Evolutionary conservation across 2,888 invertebrate genomes (phyloP).

Genomic region (Bhutanitis thaidina): DNA sequence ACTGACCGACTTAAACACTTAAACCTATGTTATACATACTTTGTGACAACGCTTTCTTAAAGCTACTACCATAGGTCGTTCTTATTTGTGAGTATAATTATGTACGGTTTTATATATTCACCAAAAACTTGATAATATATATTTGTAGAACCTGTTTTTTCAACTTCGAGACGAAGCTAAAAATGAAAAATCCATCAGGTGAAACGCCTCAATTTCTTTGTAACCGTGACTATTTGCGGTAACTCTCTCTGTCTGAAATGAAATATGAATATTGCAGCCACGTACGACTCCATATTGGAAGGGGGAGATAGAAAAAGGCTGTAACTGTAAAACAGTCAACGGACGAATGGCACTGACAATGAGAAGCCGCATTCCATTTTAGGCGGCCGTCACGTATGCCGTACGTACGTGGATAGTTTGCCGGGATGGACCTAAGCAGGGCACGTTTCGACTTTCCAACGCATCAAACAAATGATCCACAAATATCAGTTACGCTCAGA

Average conservation of each 20-base stretch:
- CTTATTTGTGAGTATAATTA: too few species aligned
- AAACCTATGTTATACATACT: constrained; percentile 36
- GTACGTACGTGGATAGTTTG: constrained; percentile 53
- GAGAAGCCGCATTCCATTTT: constrained; percentile 56
- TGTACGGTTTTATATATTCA: too few species aligned
- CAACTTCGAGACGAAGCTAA: too few species aligned
- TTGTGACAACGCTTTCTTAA: too few species aligned
- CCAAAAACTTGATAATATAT: too few species aligned
- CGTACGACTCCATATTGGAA: constrained; percentile 52
- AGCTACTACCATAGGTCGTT: too few species aligned
- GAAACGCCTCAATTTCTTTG: constrained; percentile 32
- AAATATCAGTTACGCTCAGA: constrained; percentile 23
- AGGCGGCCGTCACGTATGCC: constrained; percentile 60
- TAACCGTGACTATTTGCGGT: constrained; percentile 33
- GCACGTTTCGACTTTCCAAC: constrained; percentile 65
- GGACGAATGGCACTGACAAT: constrained; percentile 70
- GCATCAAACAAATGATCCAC: constrained; percentile 48
- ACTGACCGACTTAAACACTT: constrained; percentile 61
- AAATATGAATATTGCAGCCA: constrained; percentile 64
- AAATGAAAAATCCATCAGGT: constrained; percentile 6
- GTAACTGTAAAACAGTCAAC: constrained; percentile 72
- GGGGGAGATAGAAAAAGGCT: constrained; percentile 50
- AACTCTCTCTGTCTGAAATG: constrained; percentile 51
- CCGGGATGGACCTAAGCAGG: constrained; percentile 31
- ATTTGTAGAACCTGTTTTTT: too few species aligned